Evolutionary conservation across 2,113 vertebrate species (phyloP).

Genomic region (Lagopus muta): DNA sequence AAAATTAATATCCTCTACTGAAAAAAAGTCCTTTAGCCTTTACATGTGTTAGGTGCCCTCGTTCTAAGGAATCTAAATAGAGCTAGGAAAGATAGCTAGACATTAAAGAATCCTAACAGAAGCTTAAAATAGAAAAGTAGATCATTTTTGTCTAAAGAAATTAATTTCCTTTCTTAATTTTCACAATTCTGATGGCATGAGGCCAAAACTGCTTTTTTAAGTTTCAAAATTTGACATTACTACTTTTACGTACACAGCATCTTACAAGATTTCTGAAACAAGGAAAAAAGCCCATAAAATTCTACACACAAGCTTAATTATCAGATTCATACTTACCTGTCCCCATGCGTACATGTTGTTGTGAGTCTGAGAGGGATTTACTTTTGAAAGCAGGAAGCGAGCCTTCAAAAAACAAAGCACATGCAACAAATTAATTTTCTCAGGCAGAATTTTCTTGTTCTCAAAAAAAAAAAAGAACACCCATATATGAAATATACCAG

Average conservation of each 20-base stretch:
- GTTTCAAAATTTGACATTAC: not conserved
- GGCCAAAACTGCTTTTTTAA: not conserved
- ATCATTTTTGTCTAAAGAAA: not conserved
- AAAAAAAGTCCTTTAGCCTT: not conserved
- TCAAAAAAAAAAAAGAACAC: not conserved
- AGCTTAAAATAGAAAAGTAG: not conserved
- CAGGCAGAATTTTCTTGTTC: not conserved
- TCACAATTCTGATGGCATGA: not conserved
- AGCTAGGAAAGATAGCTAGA: not conserved
- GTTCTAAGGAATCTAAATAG: not conserved
- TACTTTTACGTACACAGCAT: not conserved
- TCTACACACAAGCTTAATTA: not conserved
- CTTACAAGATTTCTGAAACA: not conserved
- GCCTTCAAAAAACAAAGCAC: conserved; percentile 80
- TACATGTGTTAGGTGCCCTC: not conserved
- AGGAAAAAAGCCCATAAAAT: not conserved
- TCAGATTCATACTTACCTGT: conserved; percentile 83
- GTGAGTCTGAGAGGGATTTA: conserved; percentile 98
- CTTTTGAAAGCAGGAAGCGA: conserved; percentile 97
- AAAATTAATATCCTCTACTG: not conserved
- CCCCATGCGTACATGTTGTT: conserved; percentile 99
- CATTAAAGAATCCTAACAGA: not conserved
- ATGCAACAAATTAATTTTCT: conserved; percentile 12
- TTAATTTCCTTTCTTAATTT: not conserved
- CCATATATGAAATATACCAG: fast-evolving